Percentiles rank a stretch among this genome's conserved stretches.
Evolutionary conservation across 2,797 vertebrate species (phyloP).

Genomic region (Bovichtus diacanthus): DNA sequence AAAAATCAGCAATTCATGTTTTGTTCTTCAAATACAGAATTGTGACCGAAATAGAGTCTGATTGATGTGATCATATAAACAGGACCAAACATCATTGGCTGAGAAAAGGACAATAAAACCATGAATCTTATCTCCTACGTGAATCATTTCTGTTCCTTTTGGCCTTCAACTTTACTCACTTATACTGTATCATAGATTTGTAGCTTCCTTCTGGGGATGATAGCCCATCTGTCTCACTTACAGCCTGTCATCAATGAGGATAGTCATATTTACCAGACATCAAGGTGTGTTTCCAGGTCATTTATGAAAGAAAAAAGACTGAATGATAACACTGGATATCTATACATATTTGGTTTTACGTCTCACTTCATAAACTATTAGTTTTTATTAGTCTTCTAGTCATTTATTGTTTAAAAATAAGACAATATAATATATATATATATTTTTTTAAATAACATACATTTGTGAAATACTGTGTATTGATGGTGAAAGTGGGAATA

Average conservation of each 20-base stretch:
- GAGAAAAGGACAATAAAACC: background rate
- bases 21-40: too few species aligned
- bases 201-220: background rate
- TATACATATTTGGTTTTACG: too few species aligned
- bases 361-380: too few species aligned
- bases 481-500: too few species aligned
- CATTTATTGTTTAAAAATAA: too few species aligned
- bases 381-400: too few species aligned
- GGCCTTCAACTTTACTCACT: background rate
- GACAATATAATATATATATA: too few species aligned
- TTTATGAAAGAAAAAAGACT: too few species aligned
- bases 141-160: background rate
- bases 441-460: too few species aligned
- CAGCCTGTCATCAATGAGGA: background rate
- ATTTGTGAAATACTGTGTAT: too few species aligned
- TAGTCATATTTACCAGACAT: background rate
- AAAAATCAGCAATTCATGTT: background rate
- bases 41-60: background rate
- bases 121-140: background rate
- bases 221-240: background rate
- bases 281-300: background rate
- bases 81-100: background rate
- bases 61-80: background rate
- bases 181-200: background rate
- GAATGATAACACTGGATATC: background rate